Conservation (phyloP, 2,888 invertebrate genomes). For the Agrochola litura region DNA sequence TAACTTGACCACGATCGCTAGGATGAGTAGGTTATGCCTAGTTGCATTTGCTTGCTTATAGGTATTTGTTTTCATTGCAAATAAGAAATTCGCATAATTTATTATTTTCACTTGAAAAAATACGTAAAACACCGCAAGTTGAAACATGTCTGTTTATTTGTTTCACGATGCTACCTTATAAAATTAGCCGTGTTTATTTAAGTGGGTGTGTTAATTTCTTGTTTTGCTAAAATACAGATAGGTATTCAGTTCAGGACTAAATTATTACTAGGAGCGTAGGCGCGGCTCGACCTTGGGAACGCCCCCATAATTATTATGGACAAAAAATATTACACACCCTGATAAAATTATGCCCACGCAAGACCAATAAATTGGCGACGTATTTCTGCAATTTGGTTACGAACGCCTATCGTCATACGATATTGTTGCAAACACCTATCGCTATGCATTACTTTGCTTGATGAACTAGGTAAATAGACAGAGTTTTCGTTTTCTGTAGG, state of each 20-base stretch:
- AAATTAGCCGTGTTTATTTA: slow-evolving; percentile 6
- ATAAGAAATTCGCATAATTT: slow-evolving; percentile 14
- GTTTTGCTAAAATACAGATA: neutral
- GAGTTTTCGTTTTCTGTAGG: neutral
- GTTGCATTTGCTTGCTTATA: neutral
- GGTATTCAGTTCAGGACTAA: slow-evolving; percentile 3
- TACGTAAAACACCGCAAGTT: neutral
- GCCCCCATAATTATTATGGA: slow-evolving; percentile 48
- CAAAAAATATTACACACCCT: slow-evolving; percentile 48
- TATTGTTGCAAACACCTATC: slow-evolving; percentile 17
- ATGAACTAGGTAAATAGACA: neutral
- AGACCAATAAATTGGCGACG: slow-evolving; percentile 22
- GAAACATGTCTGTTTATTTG: slow-evolving; percentile 24
- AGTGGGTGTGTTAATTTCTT: slow-evolving; percentile 2
- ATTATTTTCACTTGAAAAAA: slow-evolving; percentile 19
- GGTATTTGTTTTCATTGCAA: slow-evolving; percentile 32
- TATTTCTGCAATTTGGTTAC: slow-evolving; percentile 50
- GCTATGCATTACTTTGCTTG: neutral
- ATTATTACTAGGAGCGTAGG: slow-evolving; percentile 35
- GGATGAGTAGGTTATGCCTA: neutral
- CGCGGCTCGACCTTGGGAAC: slow-evolving; percentile 64
- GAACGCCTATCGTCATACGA: slow-evolving; percentile 20
- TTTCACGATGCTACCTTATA: neutral
- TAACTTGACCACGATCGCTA: neutral
- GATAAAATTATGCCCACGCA: slow-evolving; percentile 39